Conservation (phyloP, 2,888 invertebrate species). For the Chironomus riparius region DNA sequence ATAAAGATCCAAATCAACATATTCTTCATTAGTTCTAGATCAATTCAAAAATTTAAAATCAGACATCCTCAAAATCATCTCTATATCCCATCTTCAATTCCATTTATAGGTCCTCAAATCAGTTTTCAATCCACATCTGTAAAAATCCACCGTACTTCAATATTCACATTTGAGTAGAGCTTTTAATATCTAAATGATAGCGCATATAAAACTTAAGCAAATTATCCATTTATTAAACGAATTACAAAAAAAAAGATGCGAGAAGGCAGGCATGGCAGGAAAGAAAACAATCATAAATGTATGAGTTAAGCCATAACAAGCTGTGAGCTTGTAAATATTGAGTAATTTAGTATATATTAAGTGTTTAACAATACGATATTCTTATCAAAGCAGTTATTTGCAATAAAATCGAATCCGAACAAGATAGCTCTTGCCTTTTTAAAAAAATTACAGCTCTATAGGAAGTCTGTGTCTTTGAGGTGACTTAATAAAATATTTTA, state of each 20-base stretch:
- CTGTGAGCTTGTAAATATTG: conserved; percentile 10
- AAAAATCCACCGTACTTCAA: too few relatives aligned
- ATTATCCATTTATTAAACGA: conserved; percentile 13
- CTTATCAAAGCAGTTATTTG: conserved; percentile 18
- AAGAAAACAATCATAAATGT: conserved; percentile 12
- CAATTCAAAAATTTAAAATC: not conserved
- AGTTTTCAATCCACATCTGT: too few relatives aligned
- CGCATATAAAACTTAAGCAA: conserved; percentile 18
- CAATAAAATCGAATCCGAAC: conserved; percentile 18
- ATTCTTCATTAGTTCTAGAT: not conserved
- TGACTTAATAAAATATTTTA: not conserved
- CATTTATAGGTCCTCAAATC: too few relatives aligned
- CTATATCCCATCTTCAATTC: too few relatives aligned
- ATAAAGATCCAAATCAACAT: too few relatives aligned
- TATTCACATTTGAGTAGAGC: too few relatives aligned
- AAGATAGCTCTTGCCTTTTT: not conserved
- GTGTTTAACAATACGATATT: not conserved
- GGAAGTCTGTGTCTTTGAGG: not conserved
- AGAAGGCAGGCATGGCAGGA: not conserved
- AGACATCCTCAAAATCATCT: not conserved
- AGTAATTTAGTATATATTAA: conserved; percentile 7
- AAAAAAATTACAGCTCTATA: not conserved
- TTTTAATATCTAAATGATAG: conserved; percentile 22
- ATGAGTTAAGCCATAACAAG: conserved; percentile 8
- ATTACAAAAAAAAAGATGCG: not conserved